These are phyloP conservation scores for Sericinus montela DNA, from an alignment of 2,888 invertebrate species.

Conservation along the genomic window DNA sequence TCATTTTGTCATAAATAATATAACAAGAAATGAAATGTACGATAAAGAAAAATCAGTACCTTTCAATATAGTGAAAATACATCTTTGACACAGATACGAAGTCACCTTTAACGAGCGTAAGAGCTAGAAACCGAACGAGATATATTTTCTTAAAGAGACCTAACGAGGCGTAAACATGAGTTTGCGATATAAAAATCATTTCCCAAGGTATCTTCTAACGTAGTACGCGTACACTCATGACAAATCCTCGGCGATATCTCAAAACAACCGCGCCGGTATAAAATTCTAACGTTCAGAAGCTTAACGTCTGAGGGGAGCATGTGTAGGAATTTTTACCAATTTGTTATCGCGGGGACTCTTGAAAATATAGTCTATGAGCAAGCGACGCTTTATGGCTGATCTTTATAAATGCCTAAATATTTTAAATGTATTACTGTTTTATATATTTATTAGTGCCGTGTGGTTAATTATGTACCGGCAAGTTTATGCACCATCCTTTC, in stretches of 20 bases:
- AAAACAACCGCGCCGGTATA: conserved; percentile 37
- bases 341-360: conserved; percentile 42
- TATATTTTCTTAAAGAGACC: background rate
- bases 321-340: conserved; percentile 62
- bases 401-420: too few species aligned
- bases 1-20: too few species aligned
- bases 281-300: conserved; percentile 32
- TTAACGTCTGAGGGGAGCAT: conserved; percentile 40
- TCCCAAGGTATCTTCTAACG: conserved; percentile 2
- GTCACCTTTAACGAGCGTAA: background rate
- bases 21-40: too few species aligned
- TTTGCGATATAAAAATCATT: background rate
- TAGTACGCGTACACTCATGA: conserved; percentile 26
- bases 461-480: too few species aligned
- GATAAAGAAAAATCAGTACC: too few species aligned
- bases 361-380: conserved; percentile 25
- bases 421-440: too few species aligned
- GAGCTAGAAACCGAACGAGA: background rate
- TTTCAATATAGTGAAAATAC: too few species aligned
- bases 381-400: background rate
- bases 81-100: too few species aligned
- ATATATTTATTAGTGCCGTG: too few species aligned
- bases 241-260: conserved; percentile 42
- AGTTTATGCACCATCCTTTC: too few species aligned
- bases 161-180: conserved; percentile 7